Percentiles rank a stretch among this genome's conserved stretches.
Conservation (phyloP, 2,888 invertebrate genomes). For the Chymomyza procnemis region DNA sequence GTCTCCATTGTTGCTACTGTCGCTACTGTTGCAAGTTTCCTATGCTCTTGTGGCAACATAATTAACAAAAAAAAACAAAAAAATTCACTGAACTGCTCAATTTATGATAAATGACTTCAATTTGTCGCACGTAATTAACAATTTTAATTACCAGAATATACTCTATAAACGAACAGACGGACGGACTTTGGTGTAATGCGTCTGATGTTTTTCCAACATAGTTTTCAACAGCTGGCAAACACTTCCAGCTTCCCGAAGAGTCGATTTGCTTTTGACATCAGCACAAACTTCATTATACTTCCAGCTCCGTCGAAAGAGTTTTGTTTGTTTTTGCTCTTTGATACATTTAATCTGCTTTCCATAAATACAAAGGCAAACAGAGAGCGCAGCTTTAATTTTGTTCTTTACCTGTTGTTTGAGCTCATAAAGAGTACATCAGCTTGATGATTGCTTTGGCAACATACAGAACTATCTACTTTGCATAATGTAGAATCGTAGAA, state of each 20-base stretch:
- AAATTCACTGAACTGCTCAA: neutral
- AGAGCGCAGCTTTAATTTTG: neutral
- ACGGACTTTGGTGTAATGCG: neutral
- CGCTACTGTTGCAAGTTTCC: neutral
- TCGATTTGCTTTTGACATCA: constrained; percentile 25
- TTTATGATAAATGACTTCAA: neutral
- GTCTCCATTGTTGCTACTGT: neutral
- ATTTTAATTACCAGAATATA: neutral
- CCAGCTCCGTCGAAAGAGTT: constrained; percentile 22
- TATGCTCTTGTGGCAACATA: constrained; percentile 9
- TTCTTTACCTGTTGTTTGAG: neutral
- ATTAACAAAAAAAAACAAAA: too few relatives aligned
- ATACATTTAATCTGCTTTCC: constrained; percentile 52
- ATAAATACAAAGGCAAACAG: constrained; percentile 42
- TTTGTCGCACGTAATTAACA: neutral
- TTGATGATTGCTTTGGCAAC: neutral
- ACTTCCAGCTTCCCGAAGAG: constrained; percentile 9
- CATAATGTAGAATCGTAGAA: too few relatives aligned
- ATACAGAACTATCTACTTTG: too few relatives aligned
- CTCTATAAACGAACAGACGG: too few relatives aligned
- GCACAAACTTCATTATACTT: neutral
- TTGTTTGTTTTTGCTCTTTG: constrained; percentile 41
- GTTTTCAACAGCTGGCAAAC: neutral
- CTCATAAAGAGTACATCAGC: neutral
- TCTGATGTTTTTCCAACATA: constrained; percentile 8